phyloP scores from a whole-genome alignment of 2,797 vertebrate species.

The Cephalopachus bancanus region DNA sequence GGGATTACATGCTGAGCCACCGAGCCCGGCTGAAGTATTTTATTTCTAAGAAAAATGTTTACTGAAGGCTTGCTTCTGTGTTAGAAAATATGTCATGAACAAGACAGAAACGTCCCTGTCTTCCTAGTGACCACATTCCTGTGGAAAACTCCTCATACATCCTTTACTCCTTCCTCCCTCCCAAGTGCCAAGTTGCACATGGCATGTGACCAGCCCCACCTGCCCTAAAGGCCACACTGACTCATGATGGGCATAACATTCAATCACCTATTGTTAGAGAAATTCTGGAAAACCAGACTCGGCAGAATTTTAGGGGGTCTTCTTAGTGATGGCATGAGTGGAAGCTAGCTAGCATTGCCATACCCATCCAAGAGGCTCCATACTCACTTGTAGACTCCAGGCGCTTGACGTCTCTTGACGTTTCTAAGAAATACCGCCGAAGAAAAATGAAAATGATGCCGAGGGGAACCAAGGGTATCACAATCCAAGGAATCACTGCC shows the following conservation, averaged over 20 bases:
- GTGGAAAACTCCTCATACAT: fast-evolving
- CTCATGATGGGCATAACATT: fast-evolving
- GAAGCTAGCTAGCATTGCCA: not conserved
- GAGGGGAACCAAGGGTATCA: slow-evolving; percentile 92
- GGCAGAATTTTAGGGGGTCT: fast-evolving
- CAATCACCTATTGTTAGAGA: not conserved
- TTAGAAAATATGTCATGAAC: not conserved
- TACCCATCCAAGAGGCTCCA: not conserved
- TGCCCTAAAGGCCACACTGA: not conserved
- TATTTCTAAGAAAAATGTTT: not conserved
- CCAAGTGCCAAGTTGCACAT: too few relatives aligned
- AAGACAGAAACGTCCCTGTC: not conserved
- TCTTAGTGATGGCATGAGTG: not conserved
- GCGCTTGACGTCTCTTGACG: slow-evolving; percentile 95
- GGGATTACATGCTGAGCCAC: too few relatives aligned
- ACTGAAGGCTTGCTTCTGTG: not conserved
- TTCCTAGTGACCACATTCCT: not conserved
- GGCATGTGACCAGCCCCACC: not conserved
- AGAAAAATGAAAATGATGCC: slow-evolving; percentile 92
- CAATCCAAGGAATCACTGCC: slow-evolving; percentile 94
- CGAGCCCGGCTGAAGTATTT: not conserved
- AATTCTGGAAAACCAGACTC: fast-evolving
- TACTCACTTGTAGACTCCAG: slow-evolving; percentile 95
- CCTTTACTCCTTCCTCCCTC: not conserved
- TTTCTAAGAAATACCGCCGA: slow-evolving; percentile 94